phyloP scores from a whole-genome alignment of 2,888 invertebrate genomes.

The Ormyrus rosae region DNA sequence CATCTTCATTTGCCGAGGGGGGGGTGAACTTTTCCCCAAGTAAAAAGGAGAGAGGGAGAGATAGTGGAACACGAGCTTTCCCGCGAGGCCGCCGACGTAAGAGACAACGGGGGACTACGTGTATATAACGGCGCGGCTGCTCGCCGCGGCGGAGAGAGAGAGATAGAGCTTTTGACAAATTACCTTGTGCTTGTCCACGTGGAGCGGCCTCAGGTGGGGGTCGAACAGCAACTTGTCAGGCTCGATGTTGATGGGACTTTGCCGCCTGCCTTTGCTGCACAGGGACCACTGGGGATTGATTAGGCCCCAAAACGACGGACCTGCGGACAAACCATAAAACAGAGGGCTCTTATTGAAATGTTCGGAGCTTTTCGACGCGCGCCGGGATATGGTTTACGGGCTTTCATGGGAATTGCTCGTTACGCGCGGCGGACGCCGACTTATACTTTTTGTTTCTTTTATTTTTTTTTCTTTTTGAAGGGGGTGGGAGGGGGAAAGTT shows the following conservation, averaged over 20 bases:
- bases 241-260: constrained; percentile 98
- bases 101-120: too few species aligned
- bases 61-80: too few species aligned
- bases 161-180: constrained; percentile 67
- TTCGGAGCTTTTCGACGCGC: background rate
- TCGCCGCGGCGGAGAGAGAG: too few species aligned
- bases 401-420: too few species aligned
- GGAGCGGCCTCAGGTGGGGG: constrained; percentile 92
- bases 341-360: constrained; percentile 32
- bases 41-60: too few species aligned
- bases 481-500: too few species aligned
- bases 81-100: too few species aligned
- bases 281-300: constrained; percentile 99
- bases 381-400: too few species aligned
- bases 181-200: constrained; percentile 96
- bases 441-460: too few species aligned
- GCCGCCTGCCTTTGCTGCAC: constrained; percentile 96
- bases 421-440: too few species aligned
- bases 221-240: constrained; percentile 96
- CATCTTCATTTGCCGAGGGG: constrained; percentile 62
- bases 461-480: too few species aligned
- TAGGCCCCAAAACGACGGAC: constrained; percentile 98
- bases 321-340: constrained; percentile 78
- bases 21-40: constrained; percentile 41
- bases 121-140: too few species aligned